These are phyloP conservation scores for Turritopsis rubra DNA, from an alignment of 30 jellyfish, hydroid and myxozoan species.

Conservation along the genomic window DNA sequence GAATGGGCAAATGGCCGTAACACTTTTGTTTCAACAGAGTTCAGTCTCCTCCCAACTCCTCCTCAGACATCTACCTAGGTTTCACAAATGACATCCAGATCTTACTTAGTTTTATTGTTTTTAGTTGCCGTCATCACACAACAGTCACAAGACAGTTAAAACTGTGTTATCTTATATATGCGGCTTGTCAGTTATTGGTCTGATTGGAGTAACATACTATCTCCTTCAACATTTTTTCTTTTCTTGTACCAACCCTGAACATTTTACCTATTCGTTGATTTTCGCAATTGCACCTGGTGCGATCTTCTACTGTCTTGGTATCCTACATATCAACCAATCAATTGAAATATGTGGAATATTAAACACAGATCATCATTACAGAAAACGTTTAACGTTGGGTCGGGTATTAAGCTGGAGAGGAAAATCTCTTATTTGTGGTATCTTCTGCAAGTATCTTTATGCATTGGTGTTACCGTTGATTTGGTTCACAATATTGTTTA, in stretches of 20 bases:
- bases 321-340: background rate
- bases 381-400: background rate
- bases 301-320: background rate
- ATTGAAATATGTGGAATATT: background rate
- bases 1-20: too few species aligned
- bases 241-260: background rate
- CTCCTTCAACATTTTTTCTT: background rate
- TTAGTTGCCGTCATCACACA: background rate
- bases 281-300: background rate
- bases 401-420: background rate
- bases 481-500: background rate
- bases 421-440: background rate
- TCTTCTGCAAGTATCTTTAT: background rate
- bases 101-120: too few species aligned
- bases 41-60: too few species aligned
- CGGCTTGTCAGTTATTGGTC: background rate
- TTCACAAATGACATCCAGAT: too few species aligned
- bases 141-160: background rate
- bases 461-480: background rate
- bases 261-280: background rate
- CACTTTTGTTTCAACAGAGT: too few species aligned
- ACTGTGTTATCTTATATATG: background rate
- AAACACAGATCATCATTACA: background rate
- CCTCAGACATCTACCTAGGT: too few species aligned
- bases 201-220: background rate